Evolutionary conservation across 2,888 invertebrate genomes (phyloP).

Genomic region (Parthenolecanium corni): DNA sequence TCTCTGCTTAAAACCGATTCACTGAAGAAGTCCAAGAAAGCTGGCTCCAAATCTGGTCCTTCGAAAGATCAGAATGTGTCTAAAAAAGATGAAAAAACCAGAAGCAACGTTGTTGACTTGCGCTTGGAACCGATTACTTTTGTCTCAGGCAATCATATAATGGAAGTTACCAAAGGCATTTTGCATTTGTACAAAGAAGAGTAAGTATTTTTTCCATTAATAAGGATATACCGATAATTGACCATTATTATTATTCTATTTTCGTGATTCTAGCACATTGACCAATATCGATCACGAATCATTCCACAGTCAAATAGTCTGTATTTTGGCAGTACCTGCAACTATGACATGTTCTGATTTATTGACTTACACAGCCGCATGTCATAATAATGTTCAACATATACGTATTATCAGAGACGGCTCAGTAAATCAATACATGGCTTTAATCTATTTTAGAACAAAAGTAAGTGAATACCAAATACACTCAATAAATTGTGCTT

Average conservation of each 20-base stretch:
- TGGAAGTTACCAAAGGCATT: conserved; percentile 93
- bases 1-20: neutral
- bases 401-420: conserved; percentile 81
- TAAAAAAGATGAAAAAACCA: conserved; percentile 10
- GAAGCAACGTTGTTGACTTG: conserved; percentile 20
- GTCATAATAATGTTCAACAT: conserved; percentile 76
- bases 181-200: conserved; percentile 95
- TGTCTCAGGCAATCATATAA: conserved; percentile 88
- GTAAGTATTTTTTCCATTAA: conserved; percentile 44
- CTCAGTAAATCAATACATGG: conserved; percentile 93
- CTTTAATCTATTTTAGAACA: conserved; percentile 63
- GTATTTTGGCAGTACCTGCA: conserved; percentile 79
- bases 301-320: conserved; percentile 67
- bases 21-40: neutral
- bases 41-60: no score
- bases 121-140: conserved; percentile 31
- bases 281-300: conserved; percentile 55
- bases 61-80: neutral
- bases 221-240: neutral
- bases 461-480: conserved; percentile 29
- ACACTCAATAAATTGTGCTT: no score
- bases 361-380: conserved; percentile 85
- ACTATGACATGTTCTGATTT: conserved; percentile 87
- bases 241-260: neutral
- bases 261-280: conserved; percentile 50